Evolutionary conservation across 2,113 vertebrate species (phyloP), one percentile per base, ranked within the genome.

Genomic region (Lepus timidus): DNA sequence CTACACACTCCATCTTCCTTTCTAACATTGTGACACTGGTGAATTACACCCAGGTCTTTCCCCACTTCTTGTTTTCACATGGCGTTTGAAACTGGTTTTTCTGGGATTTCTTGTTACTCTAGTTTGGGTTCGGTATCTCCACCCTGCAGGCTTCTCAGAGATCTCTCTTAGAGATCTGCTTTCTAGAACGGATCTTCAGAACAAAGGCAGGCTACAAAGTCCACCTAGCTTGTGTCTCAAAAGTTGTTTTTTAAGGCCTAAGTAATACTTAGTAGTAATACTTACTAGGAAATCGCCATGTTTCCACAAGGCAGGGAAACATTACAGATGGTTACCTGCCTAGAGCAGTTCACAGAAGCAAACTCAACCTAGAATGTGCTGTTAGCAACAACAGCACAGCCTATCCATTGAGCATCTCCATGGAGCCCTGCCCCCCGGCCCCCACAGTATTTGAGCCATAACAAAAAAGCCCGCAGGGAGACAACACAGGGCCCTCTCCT

Each of bases 71-170:
- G 61, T 79, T 88, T 80, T 88, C 89, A 95, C 67, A 85, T 4
- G 73, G 82, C 62, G 96, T 94, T 71, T 90, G 64, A 93, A 95
- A 82, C 33, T 93, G 74, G 67, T 55, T 93, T 85, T 64, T 75
- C 90, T 82, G 71, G 23, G 61, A n/a, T 75, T 88, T 92, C 73
- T 1, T 90, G 65, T 87, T 78, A 27, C 55, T 91, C 49, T 23
- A 90, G 51, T 88, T 75, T 81, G 29, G 78, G 36, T 84, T 36
- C 85, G 67, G 33, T 25, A 73, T 58, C 74, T 79, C 61, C 33
- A 55, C 73, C 14, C 58, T 95, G 58, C 52, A 61, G n/a, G 62
- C 33, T 93, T 90, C 90, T 79, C 55, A 36, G 29, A 87, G 81
- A 58, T 71, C 67, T 88, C 61, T 76, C 75, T 74, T 20, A 51